A percentile compares a stretch with the other conserved stretches of the same genome.
These are phyloP conservation scores for Neomicropteryx cornuta DNA, from an alignment of 1,140 invertebrate genomes.

Conservation along the genomic window DNA sequence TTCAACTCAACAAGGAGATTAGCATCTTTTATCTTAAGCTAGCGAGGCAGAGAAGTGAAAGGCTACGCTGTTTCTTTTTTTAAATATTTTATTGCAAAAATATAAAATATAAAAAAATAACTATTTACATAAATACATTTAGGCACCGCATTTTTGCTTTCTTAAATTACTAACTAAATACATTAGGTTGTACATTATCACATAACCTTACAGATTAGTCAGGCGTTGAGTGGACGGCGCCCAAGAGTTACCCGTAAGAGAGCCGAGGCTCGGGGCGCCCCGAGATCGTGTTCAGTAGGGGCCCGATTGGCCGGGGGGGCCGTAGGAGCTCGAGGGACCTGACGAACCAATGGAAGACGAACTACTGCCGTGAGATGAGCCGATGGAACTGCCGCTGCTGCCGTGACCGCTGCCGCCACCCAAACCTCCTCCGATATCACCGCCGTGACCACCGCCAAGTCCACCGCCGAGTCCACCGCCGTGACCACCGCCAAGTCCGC, in stretches of 20 bases:
- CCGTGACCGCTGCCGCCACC: slow-evolving; percentile 24
- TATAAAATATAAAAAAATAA: no score
- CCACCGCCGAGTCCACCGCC: slow-evolving; percentile 24
- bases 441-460: slow-evolving; percentile 27
- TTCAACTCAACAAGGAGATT: no score
- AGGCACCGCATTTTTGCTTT: slow-evolving; percentile 43
- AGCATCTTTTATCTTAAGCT: no score
- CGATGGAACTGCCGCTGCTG: slow-evolving; percentile 19
- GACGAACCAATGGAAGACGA: no score
- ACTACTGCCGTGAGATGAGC: no score
- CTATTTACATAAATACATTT: slow-evolving; percentile 44
- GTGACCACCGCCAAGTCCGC: slow-evolving; percentile 16
- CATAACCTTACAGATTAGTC: no score
- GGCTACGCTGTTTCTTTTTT: no score
- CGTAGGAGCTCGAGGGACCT: slow-evolving; percentile 32
- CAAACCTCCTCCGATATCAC: slow-evolving; percentile 22
- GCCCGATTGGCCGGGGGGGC: slow-evolving; percentile 35
- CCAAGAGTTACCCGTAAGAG: no score
- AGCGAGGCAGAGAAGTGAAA: no score
- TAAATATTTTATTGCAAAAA: no score
- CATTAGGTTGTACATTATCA: no score
- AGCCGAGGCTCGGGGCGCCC: slow-evolving; percentile 26
- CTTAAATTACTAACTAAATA: slow-evolving; percentile 33
- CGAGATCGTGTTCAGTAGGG: slow-evolving; percentile 28
- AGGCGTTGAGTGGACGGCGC: no score